Evolutionary conservation across 1,140 invertebrate species (phyloP), one percentile per base, ranked within the genome.

Genomic region (Hyles vespertilio): DNA sequence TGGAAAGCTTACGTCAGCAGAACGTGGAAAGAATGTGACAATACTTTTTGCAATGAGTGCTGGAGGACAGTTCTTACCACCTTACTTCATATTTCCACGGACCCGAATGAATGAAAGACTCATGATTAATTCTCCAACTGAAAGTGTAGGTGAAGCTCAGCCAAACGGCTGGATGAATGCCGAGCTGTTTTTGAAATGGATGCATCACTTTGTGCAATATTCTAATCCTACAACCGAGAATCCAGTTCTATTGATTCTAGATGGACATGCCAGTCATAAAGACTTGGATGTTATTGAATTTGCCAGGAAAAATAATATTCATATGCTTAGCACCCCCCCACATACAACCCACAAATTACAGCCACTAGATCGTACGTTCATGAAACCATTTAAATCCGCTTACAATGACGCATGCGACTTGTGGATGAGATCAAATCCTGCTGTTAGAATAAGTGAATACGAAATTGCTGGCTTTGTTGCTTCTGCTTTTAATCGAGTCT

Each of bases 71-170:
- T 84, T 50, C 61, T 64, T 87, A 36, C 77, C 85, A 49, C 86
- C 84, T 0, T 77, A 85, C 74, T 81, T 89, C 70, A 87, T 86
- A 50, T 87, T 71, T 61, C 70, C 71, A 46, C 33, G 77, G 46
- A 63, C 70, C 54, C 70, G 68, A 22, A 59, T 72, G 63, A 72
- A 58, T 60, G 66, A 70, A 2, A 45, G 53, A 12, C 69, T 87
- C 53, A 62, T 72, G 60, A 75, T 60, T 45, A 73, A 72, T 54
- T 72, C 69, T 52, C 74, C 77, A 52, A 40, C 65, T 60, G 70
- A 66, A 60, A 59, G 72, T 32, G 60, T 72, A 56, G 72, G 66
- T 54, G 65, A 58, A 59, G 64, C 43, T 75, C 68, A 32, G 58
- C 67, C 45, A 71, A 69, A n/a, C 36, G 73, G 77, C 12, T 89